Conservation (phyloP, 2,113 vertebrate genomes). For the Psittacara wagleri region DNA sequence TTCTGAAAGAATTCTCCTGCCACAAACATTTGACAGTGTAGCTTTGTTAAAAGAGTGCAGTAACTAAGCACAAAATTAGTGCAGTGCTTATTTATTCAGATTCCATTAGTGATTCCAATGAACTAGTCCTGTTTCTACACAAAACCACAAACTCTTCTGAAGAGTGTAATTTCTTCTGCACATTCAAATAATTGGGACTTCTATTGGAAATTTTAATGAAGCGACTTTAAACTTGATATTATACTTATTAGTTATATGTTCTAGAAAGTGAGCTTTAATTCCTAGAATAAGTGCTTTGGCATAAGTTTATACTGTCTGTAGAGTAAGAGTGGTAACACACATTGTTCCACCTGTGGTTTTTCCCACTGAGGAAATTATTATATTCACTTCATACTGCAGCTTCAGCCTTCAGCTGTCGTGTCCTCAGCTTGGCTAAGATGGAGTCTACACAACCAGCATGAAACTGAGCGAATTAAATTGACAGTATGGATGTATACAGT, state of each 20-base stretch:
- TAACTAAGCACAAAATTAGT: not conserved
- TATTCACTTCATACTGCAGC: not conserved
- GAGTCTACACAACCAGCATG: not conserved
- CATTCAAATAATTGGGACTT: not conserved
- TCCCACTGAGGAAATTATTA: not conserved
- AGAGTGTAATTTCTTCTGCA: not conserved
- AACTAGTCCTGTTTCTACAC: not conserved
- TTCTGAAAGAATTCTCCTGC: not conserved
- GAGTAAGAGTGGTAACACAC: not conserved
- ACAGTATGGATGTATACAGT: not conserved
- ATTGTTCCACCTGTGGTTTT: not conserved
- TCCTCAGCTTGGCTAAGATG: not conserved
- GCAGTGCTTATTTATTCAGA: not conserved
- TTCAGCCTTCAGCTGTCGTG: not conserved
- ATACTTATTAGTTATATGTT: not conserved
- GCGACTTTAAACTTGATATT: not conserved
- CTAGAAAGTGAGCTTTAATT: not conserved
- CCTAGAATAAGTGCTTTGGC: not conserved
- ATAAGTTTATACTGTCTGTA: not conserved
- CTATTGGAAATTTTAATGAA: not conserved
- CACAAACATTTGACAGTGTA: not conserved
- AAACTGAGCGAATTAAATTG: not conserved
- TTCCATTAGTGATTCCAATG: not conserved
- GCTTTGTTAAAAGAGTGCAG: not conserved
- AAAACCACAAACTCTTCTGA: not conserved